Conservation (phyloP, 2,113 vertebrate genomes). For the Sorex fumeus region DNA sequence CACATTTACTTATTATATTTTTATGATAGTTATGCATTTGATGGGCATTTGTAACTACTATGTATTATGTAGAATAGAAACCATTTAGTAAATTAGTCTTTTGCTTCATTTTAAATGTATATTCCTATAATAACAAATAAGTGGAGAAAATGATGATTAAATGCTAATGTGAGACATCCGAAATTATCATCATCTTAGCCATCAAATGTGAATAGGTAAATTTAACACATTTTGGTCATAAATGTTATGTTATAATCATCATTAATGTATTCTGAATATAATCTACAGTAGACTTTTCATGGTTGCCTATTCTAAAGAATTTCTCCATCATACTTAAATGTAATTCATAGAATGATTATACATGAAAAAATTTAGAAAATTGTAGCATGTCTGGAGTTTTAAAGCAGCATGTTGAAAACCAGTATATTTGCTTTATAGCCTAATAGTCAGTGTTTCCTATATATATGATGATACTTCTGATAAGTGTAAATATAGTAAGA, state of each 20-base stretch:
- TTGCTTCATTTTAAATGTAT: slow-evolving; percentile 46
- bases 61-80: slow-evolving; percentile 59
- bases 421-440: slow-evolving; percentile 76
- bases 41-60: slow-evolving; percentile 62
- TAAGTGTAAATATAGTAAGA: not conserved
- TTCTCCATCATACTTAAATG: slow-evolving; percentile 80
- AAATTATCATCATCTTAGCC: slow-evolving; percentile 69
- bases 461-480: slow-evolving; percentile 54
- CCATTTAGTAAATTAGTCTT: slow-evolving; percentile 69
- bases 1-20: slow-evolving; percentile 77
- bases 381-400: slow-evolving; percentile 80
- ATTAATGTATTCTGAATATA: slow-evolving; percentile 85
- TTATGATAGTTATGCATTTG: slow-evolving; percentile 74
- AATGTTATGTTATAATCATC: slow-evolving; percentile 74
- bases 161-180: slow-evolving; percentile 74
- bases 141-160: slow-evolving; percentile 84
- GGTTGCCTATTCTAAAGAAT: slow-evolving; percentile 83
- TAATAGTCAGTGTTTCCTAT: not conserved
- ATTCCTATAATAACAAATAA: slow-evolving; percentile 79
- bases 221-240: slow-evolving; percentile 70
- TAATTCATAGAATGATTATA: slow-evolving; percentile 84
- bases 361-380: slow-evolving; percentile 88
- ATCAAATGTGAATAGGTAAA: slow-evolving; percentile 78
- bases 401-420: slow-evolving; percentile 81
- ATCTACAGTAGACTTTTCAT: slow-evolving; percentile 74